These are phyloP conservation scores for Dipus sagitta DNA, from an alignment of 2,797 vertebrate genomes.

Conservation along the genomic window DNA sequence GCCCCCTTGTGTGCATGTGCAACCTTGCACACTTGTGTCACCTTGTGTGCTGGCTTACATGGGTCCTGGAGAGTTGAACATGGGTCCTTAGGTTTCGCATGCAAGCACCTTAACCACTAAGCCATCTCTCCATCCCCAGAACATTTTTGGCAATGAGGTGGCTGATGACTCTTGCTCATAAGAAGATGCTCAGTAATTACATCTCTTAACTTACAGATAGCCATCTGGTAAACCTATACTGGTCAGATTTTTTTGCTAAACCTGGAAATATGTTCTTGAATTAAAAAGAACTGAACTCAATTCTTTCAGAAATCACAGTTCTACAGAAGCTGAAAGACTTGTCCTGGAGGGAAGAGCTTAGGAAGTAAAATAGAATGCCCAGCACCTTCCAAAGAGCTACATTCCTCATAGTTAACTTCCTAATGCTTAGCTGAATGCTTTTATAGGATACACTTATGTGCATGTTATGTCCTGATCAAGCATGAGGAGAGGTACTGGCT, in stretches of 20 bases:
- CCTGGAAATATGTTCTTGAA: neutral
- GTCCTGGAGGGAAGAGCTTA: neutral
- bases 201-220: neutral
- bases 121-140: neutral
- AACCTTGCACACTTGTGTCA: too few relatives aligned
- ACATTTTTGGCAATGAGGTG: constrained; percentile 22
- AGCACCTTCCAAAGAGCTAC: neutral
- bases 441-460: neutral
- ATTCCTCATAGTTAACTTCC: neutral
- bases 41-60: too few relatives aligned
- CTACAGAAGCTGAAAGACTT: constrained; percentile 9
- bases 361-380: neutral
- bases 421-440: neutral
- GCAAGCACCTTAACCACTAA: too few relatives aligned
- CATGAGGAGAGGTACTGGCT: neutral
- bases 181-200: neutral
- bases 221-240: neutral
- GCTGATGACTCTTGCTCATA: neutral
- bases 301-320: neutral
- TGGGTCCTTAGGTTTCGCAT: too few relatives aligned
- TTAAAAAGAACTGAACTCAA: constrained; percentile 5
- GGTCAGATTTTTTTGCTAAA: neutral
- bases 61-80: too few relatives aligned
- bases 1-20: too few relatives aligned
- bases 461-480: neutral